Base-by-base conservation (phyloP, 2,888 invertebrate genomes). In the Amitus sp. region DNA sequence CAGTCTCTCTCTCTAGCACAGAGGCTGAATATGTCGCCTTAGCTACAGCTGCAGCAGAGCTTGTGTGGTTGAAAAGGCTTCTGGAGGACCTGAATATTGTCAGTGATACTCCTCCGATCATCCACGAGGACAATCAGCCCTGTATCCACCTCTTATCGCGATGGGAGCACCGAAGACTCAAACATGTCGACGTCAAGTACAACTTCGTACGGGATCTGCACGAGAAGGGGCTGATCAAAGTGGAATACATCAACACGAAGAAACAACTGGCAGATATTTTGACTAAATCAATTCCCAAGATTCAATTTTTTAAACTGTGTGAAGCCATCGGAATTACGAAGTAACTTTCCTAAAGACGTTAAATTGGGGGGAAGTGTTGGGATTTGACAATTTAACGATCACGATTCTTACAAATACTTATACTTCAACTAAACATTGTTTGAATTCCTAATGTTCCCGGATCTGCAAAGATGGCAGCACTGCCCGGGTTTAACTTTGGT, bases 21-120 rank as follows among this genome's bases (percentile, higher is more conserved):
- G 78, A 79, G 62, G 73, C 78, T 0, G 75, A 80, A 61, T 76
- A 74, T 54, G 52, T 76, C 5, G 75, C 78, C 4, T 54, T 77
- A 6, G 67, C 71, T 7, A 52, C 52, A 13, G 71, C 69, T n/a
- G 65, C 65, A 2, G 53, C 60, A 17, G 73, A 77, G 53, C 47
- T 65, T 5, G 50, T 73, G 19, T 76, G 77, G 74, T 20, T 74
- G 4, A 62, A 46, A 52, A 65, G 65, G 40, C 37, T 78, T 7
- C 27, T 76, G 10, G n/a, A 40, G 4, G 72, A 73, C 27, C 58
- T 73, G 7, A 40, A 50, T 1, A 20, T 60, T n/a, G 55, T 15
- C 12, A 20, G 15, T 7, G 4, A 43, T 6, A 15, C 10, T 17
- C 50, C 53, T 1, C 51, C 63, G n/a, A 37, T 54, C 2, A 60